Conservation (phyloP, 2,113 vertebrate species). For the Phycodurus eques region DNA sequence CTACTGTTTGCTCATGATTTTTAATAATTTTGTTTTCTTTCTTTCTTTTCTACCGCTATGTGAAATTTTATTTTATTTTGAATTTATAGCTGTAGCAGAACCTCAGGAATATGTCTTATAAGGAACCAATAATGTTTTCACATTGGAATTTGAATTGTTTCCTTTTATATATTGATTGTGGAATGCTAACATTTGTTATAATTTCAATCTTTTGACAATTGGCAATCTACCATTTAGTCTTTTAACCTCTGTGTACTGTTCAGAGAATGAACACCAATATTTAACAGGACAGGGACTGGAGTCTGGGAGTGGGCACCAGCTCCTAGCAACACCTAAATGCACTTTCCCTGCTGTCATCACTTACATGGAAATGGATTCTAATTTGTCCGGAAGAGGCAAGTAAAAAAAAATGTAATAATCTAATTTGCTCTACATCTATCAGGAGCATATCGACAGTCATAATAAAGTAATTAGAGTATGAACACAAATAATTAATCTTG, state of each 20-base stretch:
- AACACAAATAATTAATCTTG: no score
- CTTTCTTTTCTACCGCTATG: background rate
- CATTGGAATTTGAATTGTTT: background rate
- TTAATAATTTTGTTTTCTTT: background rate
- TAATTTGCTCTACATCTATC: background rate
- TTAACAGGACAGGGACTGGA: background rate
- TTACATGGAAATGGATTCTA: background rate
- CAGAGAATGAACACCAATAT: background rate
- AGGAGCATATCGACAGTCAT: background rate
- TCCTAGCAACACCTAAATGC: background rate
- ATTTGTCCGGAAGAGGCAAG: background rate
- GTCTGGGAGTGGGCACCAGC: background rate
- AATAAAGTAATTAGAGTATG: background rate
- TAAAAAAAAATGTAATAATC: background rate
- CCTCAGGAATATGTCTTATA: background rate
- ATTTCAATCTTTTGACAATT: background rate
- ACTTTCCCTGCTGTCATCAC: conserved; percentile 2
- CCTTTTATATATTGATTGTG: background rate
- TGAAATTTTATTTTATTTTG: background rate
- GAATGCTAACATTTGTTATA: background rate
- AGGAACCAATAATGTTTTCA: background rate
- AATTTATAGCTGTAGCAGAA: background rate
- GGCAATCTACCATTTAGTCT: background rate
- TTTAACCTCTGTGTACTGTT: background rate
- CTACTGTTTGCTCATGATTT: background rate